Conservation (phyloP, 2,113 vertebrate genomes). For the Ceyx margarethae region DNA sequence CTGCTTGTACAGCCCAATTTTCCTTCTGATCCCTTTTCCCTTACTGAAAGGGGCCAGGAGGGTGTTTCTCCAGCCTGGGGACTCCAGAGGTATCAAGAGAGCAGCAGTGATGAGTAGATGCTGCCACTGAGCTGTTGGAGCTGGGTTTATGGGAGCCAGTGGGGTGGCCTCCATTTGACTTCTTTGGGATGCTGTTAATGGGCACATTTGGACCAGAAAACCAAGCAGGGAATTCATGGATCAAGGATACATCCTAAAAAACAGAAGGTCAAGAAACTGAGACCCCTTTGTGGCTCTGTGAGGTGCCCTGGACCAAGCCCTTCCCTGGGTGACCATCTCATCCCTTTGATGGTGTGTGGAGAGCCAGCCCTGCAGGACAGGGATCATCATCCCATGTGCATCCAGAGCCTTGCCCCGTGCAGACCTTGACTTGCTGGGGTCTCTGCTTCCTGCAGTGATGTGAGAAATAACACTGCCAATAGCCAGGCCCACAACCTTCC, state of each 20-base stretch:
- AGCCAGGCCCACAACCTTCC: neutral
- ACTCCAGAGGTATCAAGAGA: neutral
- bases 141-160: neutral
- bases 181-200: neutral
- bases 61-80: neutral
- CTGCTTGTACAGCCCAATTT: neutral
- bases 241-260: neutral
- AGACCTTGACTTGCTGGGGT: rapidly evolving
- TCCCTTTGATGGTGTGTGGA: rapidly evolving
- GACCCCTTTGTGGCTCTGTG: neutral
- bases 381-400: too few relatives aligned
- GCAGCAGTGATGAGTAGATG: neutral
- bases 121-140: neutral
- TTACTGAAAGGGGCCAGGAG: neutral
- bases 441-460: neutral
- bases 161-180: neutral
- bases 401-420: rapidly evolving
- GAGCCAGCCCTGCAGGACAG: rapidly evolving
- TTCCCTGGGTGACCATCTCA: neutral
- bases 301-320: neutral
- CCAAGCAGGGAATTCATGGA: rapidly evolving
- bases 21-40: neutral
- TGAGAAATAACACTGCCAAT: rapidly evolving
- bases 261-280: rapidly evolving
- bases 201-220: neutral